Evolutionary conservation across 2,888 invertebrate species (phyloP).

Genomic region (Acrobasis suavella): DNA sequence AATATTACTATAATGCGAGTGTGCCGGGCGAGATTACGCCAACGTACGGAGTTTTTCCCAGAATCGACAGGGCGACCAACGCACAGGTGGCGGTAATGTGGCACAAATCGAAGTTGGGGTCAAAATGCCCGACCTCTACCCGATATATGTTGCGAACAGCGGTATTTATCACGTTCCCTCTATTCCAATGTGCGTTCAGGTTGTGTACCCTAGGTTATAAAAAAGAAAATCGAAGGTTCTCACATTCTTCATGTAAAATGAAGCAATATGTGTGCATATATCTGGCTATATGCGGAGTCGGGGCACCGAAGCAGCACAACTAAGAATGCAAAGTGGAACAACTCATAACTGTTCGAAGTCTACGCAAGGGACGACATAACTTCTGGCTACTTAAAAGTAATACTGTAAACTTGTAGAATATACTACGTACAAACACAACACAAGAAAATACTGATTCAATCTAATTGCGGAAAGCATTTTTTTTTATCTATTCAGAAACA

Average conservation of each 20-base stretch:
- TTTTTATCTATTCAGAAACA: no score
- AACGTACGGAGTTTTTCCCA: conserved; percentile 51
- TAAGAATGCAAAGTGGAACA: no score
- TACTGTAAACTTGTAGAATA: no score
- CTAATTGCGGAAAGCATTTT: no score
- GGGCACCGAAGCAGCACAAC: no score
- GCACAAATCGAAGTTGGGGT: conserved; percentile 61
- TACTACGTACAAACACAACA: no score
- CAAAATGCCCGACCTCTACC: conserved; percentile 45
- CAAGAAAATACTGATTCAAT: no score
- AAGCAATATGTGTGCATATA: no score
- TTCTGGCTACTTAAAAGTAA: no score
- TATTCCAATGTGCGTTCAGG: conserved; percentile 13
- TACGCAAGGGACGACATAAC: no score
- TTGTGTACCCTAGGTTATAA: conserved; percentile 3
- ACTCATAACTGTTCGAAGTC: no score
- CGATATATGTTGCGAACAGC: conserved; percentile 4
- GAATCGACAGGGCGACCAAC: conserved; percentile 54
- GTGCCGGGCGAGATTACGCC: conserved; percentile 62
- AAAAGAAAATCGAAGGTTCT: conserved; percentile 3
- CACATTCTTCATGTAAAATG: neutral
- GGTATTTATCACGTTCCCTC: conserved; percentile 18
- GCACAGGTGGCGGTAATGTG: conserved; percentile 75
- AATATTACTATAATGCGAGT: conserved; percentile 64
- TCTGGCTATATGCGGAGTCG: no score